Base-by-base conservation (phyloP, 2,888 invertebrate species). In the Dorcus hopei region DNA sequence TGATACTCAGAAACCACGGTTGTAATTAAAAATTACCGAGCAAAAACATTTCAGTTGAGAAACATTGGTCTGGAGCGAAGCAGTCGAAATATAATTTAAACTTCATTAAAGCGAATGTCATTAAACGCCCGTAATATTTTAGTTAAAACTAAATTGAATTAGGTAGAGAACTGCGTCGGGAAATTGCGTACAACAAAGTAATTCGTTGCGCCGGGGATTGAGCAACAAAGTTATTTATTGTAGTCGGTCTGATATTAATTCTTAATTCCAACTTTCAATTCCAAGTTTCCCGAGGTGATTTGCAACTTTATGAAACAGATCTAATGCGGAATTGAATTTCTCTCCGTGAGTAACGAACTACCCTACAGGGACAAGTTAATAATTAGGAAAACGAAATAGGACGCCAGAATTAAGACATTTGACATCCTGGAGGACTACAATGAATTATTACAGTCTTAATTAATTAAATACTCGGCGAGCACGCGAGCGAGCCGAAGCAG, bases 391-490 rank as follows among this genome's bases (percentile, higher is more conserved):
- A 72, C 71, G 70, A 70, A 69, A 71, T 68, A 68, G 68, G 66
- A 68, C 65, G 67, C 66, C 65, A 66, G 70, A 73, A 74, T 73
- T 73, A 74, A 74, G 74, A 73, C 72, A 70, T 73, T 74, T 72
- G 72, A 73, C 74, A 73, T 73, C 68, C 67, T 68, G 68, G 70
- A 72, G 72, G 68, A 72, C 71, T 72, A 66, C 71, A 71, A 70
- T 73, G 69, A 73, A 65, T 65, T 64, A 65, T 65, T 72, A 69
- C 72, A 53, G 57, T 53, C 62, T 59, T 65, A 64, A 65, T 65
- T 64, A 65, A 64, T 64, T 64, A 64, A 65, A 65, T 69, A 71
- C 65, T 67, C 65, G 61, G 65, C 67, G 65, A 69, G 70, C 71
- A 72, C 70, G 70, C 70, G 65, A 72, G 64, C 67, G 65, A 40